Conservation (phyloP, 2,888 invertebrate genomes). For the Antheraea yamamai region DNA sequence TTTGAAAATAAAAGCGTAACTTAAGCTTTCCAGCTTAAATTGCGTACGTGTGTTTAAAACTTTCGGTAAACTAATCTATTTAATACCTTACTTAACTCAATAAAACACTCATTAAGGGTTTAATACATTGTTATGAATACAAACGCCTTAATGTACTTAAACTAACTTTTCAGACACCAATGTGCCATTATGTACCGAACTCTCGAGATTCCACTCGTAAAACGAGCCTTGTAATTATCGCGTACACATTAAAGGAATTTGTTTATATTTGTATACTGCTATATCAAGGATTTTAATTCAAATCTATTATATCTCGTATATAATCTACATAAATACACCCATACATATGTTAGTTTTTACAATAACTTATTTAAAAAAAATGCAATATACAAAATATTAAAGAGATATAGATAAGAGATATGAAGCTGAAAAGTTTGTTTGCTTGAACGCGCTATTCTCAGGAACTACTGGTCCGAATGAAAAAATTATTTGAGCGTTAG, state of each 20-base stretch:
- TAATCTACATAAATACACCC: too few relatives aligned
- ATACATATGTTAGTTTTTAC: too few relatives aligned
- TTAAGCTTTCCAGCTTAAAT: conserved; percentile 1
- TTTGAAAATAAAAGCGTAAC: conserved; percentile 4
- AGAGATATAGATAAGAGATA: too few relatives aligned
- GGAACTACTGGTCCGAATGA: too few relatives aligned
- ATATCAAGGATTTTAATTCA: too few relatives aligned
- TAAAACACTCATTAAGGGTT: conserved; percentile 15
- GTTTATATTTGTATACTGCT: neutral
- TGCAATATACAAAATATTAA: too few relatives aligned
- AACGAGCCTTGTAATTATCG: neutral
- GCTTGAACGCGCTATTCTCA: too few relatives aligned
- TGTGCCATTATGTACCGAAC: conserved; percentile 35
- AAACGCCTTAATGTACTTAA: conserved; percentile 26
- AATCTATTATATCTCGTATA: too few relatives aligned
- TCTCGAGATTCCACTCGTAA: conserved; percentile 11
- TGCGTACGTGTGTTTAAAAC: conserved; percentile 9
- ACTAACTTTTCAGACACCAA: conserved; percentile 28
- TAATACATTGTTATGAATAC: conserved; percentile 9
- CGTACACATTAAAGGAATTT: neutral
- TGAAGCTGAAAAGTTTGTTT: too few relatives aligned
- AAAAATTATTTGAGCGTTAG: too few relatives aligned
- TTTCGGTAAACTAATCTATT: conserved; percentile 12
- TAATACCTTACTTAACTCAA: conserved; percentile 6
- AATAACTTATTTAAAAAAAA: too few relatives aligned